Base-by-base conservation (phyloP, 2,113 vertebrate species). In the Lepisosteus osseus region DNA sequence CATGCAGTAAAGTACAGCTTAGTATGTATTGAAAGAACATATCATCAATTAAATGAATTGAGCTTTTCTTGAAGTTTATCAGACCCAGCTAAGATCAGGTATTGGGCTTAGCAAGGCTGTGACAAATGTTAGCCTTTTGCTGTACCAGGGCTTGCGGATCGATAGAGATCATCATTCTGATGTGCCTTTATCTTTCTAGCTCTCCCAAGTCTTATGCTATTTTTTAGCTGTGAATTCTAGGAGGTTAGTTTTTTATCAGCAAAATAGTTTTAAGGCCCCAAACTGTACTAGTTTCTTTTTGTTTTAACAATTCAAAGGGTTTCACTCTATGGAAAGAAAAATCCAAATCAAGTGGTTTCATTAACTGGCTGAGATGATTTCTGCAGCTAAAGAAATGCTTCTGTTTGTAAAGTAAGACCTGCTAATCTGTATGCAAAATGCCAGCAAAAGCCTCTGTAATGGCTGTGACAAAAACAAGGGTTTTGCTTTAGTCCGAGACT, bases 101-200 rank as follows among this genome's bases (percentile, higher is more conserved):
- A 90, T 85, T 90, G 84, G 82, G 82, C 84, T 85, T 73, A 79
- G 81, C 79, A 84, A 76, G 57, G 76, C 81, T 76, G 79, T 91
- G 90, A 91, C 89, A 87, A 89, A 92, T 88, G 90, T 82, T 74
- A 79, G 84, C 83, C 79, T 87, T 81, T 83, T 74, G 80, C 85
- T 81, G 86, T 81, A 83, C 85, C 85, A 86, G 88, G 88, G 86
- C 47, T 89, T 86, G 86, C 84, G 72, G 88, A 91, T 92, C 89
- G 84, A 92, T 92, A 88, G 87, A 88, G 89, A 90, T 91, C 88
- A 91, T 91, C 87, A 89, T 89, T 77, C 79, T 85, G 86, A 90
- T 90, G 87, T 86, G 86, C 86, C 88, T 87, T 90, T 90, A 89
- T 91, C 88, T 87, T 87, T 77, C 76, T 79, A 42, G 78, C 86